phyloP scores from a whole-genome alignment of 2,888 invertebrate genomes.

The Agrotis segetum region DNA sequence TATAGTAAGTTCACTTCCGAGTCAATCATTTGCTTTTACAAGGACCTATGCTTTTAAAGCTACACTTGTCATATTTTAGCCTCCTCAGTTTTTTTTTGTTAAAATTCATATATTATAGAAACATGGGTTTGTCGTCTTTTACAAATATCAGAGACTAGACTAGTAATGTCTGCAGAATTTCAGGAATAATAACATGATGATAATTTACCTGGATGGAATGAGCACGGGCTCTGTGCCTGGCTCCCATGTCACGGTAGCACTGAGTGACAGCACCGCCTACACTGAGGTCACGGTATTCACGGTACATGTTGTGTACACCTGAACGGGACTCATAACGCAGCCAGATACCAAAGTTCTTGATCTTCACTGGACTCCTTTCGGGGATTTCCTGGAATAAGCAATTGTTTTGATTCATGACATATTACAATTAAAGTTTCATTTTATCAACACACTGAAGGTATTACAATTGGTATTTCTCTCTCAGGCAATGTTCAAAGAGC shows the following conservation, averaged over 20 bases:
- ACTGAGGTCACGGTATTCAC: constrained; percentile 99
- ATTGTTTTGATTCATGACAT: neutral
- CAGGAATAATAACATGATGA: neutral
- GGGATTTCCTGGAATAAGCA: constrained; percentile 92
- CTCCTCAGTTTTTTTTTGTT: no score
- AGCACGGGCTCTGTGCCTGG: constrained; percentile 99
- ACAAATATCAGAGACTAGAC: no score
- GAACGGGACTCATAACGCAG: constrained; percentile 99
- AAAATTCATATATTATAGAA: no score
- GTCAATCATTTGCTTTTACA: no score
- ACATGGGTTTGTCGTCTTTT: no score
- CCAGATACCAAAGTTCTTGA: constrained; percentile 99
- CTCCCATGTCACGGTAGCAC: constrained; percentile 99
- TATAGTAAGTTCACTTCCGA: no score
- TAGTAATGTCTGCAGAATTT: no score
- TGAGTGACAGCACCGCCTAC: constrained; percentile 99
- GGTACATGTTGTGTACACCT: constrained; percentile 99
- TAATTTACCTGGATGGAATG: constrained; percentile 96
- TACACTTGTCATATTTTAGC: no score
- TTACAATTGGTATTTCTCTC: no score
- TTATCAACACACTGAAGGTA: neutral
- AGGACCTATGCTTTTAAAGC: no score
- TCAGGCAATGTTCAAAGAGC: no score
- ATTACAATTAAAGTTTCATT: no score
- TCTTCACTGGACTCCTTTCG: constrained; percentile 97